These are phyloP conservation scores for Chinchilla lanigera DNA, from an alignment of 2,113 vertebrate species.

Conservation along the genomic window DNA sequence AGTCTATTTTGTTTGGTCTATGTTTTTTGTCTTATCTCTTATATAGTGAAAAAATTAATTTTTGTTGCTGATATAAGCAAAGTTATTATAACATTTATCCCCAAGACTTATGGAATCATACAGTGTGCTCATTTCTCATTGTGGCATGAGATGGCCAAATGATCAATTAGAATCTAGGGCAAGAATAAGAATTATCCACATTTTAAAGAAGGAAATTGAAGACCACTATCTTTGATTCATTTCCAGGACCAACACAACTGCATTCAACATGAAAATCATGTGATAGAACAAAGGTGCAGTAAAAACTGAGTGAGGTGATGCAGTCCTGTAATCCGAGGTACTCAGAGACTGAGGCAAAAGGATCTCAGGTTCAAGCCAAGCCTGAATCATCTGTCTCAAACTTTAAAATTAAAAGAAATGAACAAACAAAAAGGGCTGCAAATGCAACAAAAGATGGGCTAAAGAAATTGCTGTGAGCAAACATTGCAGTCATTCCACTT, in stretches of 20 bases:
- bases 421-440: neutral
- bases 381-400: neutral
- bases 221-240: neutral
- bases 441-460: neutral
- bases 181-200: neutral
- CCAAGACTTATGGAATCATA: neutral
- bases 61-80: neutral
- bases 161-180: neutral
- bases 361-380: neutral
- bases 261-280: neutral
- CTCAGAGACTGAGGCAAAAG: neutral
- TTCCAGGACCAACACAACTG: neutral
- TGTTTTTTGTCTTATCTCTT: neutral
- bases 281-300: neutral
- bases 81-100: neutral
- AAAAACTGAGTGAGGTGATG: neutral
- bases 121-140: neutral
- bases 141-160: neutral
- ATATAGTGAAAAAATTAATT: slow-evolving; percentile 15
- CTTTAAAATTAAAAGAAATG: neutral
- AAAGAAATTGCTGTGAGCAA: neutral
- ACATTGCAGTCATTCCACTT: neutral
- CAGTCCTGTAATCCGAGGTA: neutral
- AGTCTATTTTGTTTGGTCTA: neutral
- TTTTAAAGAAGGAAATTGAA: neutral